Evolutionary conservation across 2,797 vertebrate species (phyloP), one percentile per base, ranked within the genome.

Genomic region (Fistularia commersonii): DNA sequence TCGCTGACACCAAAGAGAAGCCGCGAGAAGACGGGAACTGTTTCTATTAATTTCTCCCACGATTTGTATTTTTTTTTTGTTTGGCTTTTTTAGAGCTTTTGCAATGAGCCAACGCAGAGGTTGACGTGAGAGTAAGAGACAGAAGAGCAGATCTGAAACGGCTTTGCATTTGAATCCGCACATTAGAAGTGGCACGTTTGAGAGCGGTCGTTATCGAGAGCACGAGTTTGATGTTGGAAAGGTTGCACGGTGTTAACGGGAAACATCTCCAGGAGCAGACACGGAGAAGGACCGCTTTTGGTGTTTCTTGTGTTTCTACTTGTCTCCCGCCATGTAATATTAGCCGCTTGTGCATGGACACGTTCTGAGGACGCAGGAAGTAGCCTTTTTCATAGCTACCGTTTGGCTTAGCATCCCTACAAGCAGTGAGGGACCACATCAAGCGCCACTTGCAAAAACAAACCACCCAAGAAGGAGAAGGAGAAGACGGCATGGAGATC

Each of bases 121-220:
- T 82, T 77, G 70, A 82, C 84, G 90, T 85, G 85, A 80, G 81
- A 73, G 82, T 73, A 74, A 83, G 76, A 82, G 73, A 84, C 81
- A 68, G 71, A 86, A 87, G 82, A 87, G 85, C 80, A 80, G 78
- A 80, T 85, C 73, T 84, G 76, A 72, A 79, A 47, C 66, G 80
- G 60, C 62, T 87, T 81, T 86, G 78, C 81, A 86, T 83, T 80
- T 81, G 70, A 82, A 11, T 66, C 89, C 76, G 74, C 81, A 84
- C 86, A 72, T 59, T 79, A 73, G 58, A 60, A 80, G 65, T 64
- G 57, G 64, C 54, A 77, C 72, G 65, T 71, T 76, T 56, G 53
- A 79, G 70, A 50, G 76, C 48, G 66, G 61, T 57, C 80, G 84
- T 83, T 76, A 84, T 81, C 80, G 75, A 53, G 38, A 57, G 77